A percentile compares a stretch with the other conserved stretches of the same genome.
Evolutionary conservation across 2,113 vertebrate genomes (phyloP).

Genomic region (Erythrocercus mccallii): DNA sequence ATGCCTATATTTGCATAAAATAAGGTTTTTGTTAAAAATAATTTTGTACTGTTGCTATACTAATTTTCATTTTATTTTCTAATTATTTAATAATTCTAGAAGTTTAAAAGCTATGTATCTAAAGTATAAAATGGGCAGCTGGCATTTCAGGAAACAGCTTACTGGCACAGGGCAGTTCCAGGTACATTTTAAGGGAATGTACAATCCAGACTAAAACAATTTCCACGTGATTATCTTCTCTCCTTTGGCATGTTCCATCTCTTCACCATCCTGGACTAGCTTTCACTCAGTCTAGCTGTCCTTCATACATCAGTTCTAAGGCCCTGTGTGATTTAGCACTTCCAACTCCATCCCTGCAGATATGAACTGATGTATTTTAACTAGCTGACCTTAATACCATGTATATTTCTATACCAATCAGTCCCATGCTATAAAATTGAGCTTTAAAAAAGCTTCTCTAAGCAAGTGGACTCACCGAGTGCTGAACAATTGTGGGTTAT

Average conservation of each 20-base stretch:
- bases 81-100: not conserved
- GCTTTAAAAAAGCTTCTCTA: not conserved
- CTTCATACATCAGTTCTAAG: not conserved
- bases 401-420: not conserved
- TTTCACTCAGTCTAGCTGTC: not conserved
- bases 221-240: not conserved
- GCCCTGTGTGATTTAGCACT: not conserved
- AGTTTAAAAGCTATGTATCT: not conserved
- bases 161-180: not conserved
- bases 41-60: not conserved
- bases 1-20: slow-evolving; percentile 11
- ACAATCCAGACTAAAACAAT: not conserved
- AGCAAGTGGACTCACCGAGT: not conserved
- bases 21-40: slow-evolving; percentile 27
- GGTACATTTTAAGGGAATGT: not conserved
- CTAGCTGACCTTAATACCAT: not conserved
- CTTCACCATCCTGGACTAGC: not conserved
- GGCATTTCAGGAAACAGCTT: not conserved
- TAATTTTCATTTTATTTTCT: slow-evolving; percentile 15
- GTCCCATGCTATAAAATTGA: not conserved
- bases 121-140: not conserved
- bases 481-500: not conserved
- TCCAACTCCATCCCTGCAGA: not conserved
- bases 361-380: not conserved
- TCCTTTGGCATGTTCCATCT: not conserved